phyloP scores from a whole-genome alignment of 2,888 invertebrate genomes.

The Dusona sp. region DNA sequence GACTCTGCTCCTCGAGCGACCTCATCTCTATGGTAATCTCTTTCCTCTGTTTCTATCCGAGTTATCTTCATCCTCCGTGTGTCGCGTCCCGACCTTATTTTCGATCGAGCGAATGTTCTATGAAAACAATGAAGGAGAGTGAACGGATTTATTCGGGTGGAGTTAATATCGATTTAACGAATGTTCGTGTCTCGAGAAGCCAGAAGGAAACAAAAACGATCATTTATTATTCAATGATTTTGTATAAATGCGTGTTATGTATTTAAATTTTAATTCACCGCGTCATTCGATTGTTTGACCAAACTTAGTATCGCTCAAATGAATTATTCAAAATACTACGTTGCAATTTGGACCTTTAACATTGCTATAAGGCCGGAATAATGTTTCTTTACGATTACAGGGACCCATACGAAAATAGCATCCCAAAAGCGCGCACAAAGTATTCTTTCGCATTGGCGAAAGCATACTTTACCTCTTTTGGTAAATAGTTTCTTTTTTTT shows the following conservation, averaged over 20 bases:
- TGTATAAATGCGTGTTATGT: neutral
- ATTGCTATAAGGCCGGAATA: neutral
- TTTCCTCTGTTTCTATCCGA: constrained; percentile 69
- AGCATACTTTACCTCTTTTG: constrained; percentile 14
- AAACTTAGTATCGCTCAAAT: neutral
- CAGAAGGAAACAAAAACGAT: neutral
- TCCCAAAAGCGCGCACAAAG: neutral
- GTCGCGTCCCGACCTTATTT: constrained; percentile 57
- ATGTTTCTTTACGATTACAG: neutral
- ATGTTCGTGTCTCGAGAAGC: neutral
- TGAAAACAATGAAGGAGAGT: constrained; percentile 38
- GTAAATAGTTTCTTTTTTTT: constrained; percentile 25
- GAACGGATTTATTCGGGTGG: constrained; percentile 28
- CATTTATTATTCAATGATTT: neutral
- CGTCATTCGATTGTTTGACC: neutral
- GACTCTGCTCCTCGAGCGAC: constrained; percentile 66
- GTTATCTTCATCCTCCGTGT: constrained; percentile 44
- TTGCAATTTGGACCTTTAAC: neutral
- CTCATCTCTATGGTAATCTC: constrained; percentile 80
- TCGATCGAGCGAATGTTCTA: constrained; percentile 23
- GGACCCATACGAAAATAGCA: neutral
- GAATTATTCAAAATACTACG: neutral
- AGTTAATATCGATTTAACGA: constrained; percentile 23
- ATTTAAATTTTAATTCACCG: neutral
- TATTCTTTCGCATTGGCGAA: neutral